Evolutionary conservation across 2,888 invertebrate genomes (phyloP).

Genomic region (Pseudococcus longispinus): DNA sequence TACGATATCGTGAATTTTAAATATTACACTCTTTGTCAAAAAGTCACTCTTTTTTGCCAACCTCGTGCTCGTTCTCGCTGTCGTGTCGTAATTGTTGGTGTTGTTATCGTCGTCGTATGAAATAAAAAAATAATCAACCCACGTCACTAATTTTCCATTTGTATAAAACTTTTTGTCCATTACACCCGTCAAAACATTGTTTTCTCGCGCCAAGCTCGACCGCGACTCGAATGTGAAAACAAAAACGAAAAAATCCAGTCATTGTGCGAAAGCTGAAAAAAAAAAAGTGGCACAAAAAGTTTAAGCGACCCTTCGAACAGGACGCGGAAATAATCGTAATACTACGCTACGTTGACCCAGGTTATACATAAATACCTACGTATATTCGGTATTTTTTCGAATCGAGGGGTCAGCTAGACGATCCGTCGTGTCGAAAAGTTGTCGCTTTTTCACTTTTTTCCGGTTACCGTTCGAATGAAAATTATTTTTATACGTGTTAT

Average conservation of each 20-base stretch:
- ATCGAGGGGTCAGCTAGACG: neutral
- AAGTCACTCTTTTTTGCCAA: neutral
- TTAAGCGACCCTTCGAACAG: neutral
- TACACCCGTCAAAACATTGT: constrained; percentile 24
- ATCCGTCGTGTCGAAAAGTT: neutral
- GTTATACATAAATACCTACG: neutral
- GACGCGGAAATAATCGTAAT: neutral
- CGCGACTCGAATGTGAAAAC: neutral
- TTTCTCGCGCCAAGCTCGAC: neutral
- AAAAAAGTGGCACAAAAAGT: neutral
- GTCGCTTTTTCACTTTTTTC: neutral
- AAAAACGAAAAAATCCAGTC: neutral
- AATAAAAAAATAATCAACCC: constrained; percentile 22
- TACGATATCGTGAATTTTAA: neutral
- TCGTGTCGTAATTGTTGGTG: neutral
- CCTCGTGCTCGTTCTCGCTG: neutral
- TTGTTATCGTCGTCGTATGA: neutral
- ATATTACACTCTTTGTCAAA: neutral
- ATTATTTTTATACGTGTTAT: neutral
- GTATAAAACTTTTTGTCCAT: constrained; percentile 9
- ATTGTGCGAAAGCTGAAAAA: neutral
- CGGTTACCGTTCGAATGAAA: neutral
- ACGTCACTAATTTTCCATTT: constrained; percentile 28
- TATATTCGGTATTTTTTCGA: neutral
- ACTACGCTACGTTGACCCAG: neutral